phyloP scores from a whole-genome alignment of 2,797 vertebrate species.

The Leuciscus waleckii region DNA sequence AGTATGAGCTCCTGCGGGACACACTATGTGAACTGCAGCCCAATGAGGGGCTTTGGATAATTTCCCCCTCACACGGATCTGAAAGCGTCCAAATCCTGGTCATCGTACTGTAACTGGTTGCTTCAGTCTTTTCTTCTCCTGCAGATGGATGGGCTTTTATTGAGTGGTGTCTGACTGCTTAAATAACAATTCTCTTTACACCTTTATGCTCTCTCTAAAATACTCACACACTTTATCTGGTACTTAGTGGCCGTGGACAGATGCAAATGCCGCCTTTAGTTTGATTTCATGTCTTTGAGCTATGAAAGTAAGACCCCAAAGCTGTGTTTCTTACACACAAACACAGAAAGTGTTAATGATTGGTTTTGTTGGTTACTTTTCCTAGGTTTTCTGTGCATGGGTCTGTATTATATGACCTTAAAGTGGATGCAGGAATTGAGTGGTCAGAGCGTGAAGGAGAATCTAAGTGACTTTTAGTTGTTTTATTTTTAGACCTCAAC shows the following conservation, averaged over 20 bases:
- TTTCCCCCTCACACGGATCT: neutral
- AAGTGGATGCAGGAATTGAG: neutral
- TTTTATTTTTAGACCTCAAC: neutral
- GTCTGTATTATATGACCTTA: neutral
- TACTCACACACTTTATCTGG: neutral
- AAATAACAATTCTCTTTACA: neutral
- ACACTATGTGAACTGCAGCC: constrained; percentile 62
- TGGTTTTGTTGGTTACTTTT: neutral
- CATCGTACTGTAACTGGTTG: neutral
- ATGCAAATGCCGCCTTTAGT: neutral
- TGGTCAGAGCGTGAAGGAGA: neutral
- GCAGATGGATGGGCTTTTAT: constrained; percentile 4
- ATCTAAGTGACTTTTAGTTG: neutral
- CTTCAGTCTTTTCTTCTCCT: constrained; percentile 4
- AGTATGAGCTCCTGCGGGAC: constrained; percentile 62
- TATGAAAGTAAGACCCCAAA: neutral
- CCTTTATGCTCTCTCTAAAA: neutral
- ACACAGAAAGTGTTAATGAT: neutral
- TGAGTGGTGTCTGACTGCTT: neutral
- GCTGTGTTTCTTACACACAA: neutral
- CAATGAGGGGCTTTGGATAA: constrained; percentile 33
- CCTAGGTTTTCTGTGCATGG: neutral
- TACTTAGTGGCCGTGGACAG: neutral
- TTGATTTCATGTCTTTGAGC: neutral
- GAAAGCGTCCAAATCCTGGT: constrained; percentile 6